Evolutionary conservation across 2,797 vertebrate genomes (phyloP), one percentile per base, ranked within the genome.

Genomic region (Sebastes jordani): DNA sequence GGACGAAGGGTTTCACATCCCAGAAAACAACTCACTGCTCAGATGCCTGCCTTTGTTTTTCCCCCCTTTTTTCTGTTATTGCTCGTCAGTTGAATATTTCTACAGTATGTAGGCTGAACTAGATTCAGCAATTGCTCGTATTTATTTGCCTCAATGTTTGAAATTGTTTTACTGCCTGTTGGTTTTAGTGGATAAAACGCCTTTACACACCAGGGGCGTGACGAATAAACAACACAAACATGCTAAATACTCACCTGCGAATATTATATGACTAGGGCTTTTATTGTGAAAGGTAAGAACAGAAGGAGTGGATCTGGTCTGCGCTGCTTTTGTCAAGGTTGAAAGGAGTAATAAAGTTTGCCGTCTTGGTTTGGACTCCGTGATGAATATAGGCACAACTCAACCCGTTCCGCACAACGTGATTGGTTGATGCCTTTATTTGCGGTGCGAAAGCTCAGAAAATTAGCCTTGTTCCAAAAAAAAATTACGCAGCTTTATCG

Each of bases 1-100:
- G 94, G 93, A 92, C 88, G 22, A 82, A 88, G 88, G 78, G 83
- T 83, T 89, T 89, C 90, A 87, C 86, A 86, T 92, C 90, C 87
- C 86, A 85, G 82, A 92, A 92, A 87, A 89, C 83, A 88, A 81
- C 76, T 82, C 82, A 5, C 71, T 83, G 82, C 86, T 91, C 76
- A 84, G 67, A 93, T 74, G 78, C 66, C 75, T 72, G 81, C 49
- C 85, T 88, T 86, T 89, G 81, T 86, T 84, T 81, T 9, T 8
- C 3, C 6, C 30, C 56, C 11, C 1, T 18, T 56, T 34, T 63
- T 36, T 79, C 23, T 65, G 20, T 74, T 85, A 89, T 65, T 77
- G 71, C 69, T 77, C 71, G 14, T 83, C 66, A 42, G 59, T 36
- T 74, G 60, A 74, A 76, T 71, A 66, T 62, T 74, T 84, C 16